phyloP scores from a whole-genome alignment of 1,140 invertebrate genomes.

The Brachionus rubens region DNA sequence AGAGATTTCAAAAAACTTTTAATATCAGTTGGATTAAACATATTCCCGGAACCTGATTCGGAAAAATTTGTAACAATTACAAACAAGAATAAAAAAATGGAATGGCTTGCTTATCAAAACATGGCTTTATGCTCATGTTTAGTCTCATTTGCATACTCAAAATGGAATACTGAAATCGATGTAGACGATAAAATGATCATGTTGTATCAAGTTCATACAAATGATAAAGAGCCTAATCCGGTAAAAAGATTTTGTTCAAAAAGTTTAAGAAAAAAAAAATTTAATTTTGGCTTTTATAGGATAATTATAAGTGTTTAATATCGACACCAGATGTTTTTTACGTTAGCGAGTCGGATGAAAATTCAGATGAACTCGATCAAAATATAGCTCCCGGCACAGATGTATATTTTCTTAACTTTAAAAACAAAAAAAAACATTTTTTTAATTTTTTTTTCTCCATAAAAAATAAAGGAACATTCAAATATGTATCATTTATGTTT shows the following conservation, averaged over 20 bases:
- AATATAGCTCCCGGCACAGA: background rate
- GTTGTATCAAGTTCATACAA: slow-evolving; percentile 11
- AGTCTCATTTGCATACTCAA: slow-evolving; percentile 80
- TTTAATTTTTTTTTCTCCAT: slow-evolving; percentile 10
- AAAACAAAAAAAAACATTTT: background rate
- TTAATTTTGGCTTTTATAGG: no score
- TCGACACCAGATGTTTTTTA: slow-evolving; percentile 20
- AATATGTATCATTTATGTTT: slow-evolving; percentile 40
- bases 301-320: slow-evolving; percentile 23
- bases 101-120: slow-evolving; percentile 75
- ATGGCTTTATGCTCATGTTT: slow-evolving; percentile 73
- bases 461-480: slow-evolving; percentile 39
- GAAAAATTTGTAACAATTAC: slow-evolving; percentile 72
- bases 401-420: slow-evolving; percentile 19
- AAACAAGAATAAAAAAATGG: slow-evolving; percentile 64
- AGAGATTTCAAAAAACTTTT: slow-evolving; percentile 62
- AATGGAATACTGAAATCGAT: slow-evolving; percentile 70
- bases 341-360: slow-evolving; percentile 33
- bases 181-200: slow-evolving; percentile 51
- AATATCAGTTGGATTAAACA: slow-evolving; percentile 72
- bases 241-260: no score
- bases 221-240: slow-evolving; percentile 17
- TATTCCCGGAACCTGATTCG: slow-evolving; percentile 82
- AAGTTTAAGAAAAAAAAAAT: background rate
- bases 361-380: slow-evolving; percentile 42